Conservation (phyloP, 1,140 invertebrate species). For the Trissolcus basalis region DNA sequence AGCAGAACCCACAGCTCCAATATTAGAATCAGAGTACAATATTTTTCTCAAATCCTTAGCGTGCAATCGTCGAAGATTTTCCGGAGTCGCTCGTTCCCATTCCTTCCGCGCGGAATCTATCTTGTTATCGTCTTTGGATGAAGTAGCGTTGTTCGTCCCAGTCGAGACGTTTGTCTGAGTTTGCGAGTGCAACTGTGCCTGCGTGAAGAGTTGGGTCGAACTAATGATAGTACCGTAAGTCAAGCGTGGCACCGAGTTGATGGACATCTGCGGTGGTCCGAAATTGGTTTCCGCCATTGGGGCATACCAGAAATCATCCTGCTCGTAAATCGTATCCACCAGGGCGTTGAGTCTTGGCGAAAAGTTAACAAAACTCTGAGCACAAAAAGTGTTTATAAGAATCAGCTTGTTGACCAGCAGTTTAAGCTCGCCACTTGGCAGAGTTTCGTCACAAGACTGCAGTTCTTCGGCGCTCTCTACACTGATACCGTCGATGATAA, state of each 20-base stretch:
- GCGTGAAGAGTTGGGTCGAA: constrained; percentile 73
- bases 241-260: constrained; percentile 69
- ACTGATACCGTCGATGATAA: constrained; percentile 75
- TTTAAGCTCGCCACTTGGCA: constrained; percentile 69
- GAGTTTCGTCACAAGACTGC: constrained; percentile 71
- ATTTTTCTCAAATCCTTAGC: constrained; percentile 69
- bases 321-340: constrained; percentile 71
- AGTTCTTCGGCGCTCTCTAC: constrained; percentile 73
- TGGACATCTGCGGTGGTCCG: constrained; percentile 74
- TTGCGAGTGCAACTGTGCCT: constrained; percentile 68
- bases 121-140: constrained; percentile 61
- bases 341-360: constrained; percentile 71
- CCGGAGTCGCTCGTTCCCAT: constrained; percentile 70
- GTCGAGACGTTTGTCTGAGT: constrained; percentile 3
- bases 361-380: constrained; percentile 71
- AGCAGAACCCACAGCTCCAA: constrained; percentile 3
- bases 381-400: constrained; percentile 72
- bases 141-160: constrained; percentile 24
- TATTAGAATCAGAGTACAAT: constrained; percentile 55
- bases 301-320: constrained; percentile 72
- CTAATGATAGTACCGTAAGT: constrained; percentile 74
- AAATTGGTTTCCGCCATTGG: constrained; percentile 75
- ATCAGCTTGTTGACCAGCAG: constrained; percentile 73
- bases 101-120: constrained; percentile 70
- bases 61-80: constrained; percentile 67